Percentiles rank a stretch among this genome's conserved stretches.
Conservation (phyloP, 1,140 invertebrate species). For the Pogonognathellus flavescens region DNA sequence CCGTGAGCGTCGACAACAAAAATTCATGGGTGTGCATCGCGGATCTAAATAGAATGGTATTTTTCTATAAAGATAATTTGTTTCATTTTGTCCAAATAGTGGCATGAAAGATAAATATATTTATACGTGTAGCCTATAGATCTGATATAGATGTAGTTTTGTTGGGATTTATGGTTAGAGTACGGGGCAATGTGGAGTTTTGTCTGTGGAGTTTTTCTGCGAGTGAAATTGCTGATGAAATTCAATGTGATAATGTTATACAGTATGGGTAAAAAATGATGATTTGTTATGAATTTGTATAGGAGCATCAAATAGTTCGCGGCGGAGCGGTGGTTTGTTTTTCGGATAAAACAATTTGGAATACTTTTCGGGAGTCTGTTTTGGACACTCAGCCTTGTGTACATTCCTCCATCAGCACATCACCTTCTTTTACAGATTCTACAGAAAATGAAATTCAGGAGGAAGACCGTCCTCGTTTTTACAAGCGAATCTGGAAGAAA, state of each 20-base stretch:
- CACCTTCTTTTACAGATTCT: not conserved
- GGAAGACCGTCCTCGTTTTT: not conserved
- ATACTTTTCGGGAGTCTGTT: not conserved
- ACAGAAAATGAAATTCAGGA: not conserved
- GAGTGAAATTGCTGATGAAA: too few species aligned
- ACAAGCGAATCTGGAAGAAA: not conserved
- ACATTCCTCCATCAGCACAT: not conserved
- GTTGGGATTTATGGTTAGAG: too few species aligned
- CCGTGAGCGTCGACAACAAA: slow-evolving; percentile 75
- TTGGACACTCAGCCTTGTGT: not conserved
- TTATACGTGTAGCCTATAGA: too few species aligned
- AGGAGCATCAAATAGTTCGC: slow-evolving; percentile 47
- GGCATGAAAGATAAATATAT: too few species aligned
- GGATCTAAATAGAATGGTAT: slow-evolving; percentile 92
- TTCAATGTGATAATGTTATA: too few species aligned
- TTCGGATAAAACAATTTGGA: slow-evolving; percentile 33
- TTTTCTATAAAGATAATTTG: not conserved
- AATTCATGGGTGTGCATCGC: slow-evolving; percentile 87
- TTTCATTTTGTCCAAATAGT: too few species aligned
- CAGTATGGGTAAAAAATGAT: not conserved
- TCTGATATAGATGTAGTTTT: too few species aligned
- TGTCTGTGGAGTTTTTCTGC: too few species aligned
- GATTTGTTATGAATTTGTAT: not conserved
- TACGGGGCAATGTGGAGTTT: too few species aligned
- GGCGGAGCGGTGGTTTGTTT: slow-evolving; percentile 37